Conservation (phyloP, 2,888 invertebrate species). For the Andrena marginata region DNA sequence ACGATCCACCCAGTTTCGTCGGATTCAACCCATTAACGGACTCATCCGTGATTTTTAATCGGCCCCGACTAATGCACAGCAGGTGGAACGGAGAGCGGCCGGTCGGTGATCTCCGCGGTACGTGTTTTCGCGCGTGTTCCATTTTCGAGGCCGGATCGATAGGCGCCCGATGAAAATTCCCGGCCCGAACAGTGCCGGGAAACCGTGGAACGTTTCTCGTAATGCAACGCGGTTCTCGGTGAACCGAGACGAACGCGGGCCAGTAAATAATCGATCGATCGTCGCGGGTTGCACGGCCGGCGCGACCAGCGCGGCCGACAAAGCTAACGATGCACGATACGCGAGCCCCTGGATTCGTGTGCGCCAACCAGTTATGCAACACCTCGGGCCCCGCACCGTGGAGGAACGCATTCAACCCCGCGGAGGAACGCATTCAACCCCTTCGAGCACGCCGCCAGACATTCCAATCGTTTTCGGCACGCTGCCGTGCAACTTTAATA, state of each 20-base stretch:
- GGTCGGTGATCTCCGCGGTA: slow-evolving; percentile 9
- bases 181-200: slow-evolving; percentile 23
- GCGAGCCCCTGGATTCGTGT: too few relatives aligned
- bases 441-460: too few relatives aligned
- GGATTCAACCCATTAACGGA: too few relatives aligned
- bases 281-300: background rate
- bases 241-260: slow-evolving; percentile 34
- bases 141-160: slow-evolving; percentile 50
- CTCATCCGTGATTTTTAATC: slow-evolving; percentile 18
- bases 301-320: background rate
- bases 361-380: slow-evolving; percentile 27
- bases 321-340: slow-evolving; percentile 11
- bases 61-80: slow-evolving; percentile 2
- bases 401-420: too few relatives aligned
- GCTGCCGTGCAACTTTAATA: too few relatives aligned
- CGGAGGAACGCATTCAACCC: too few relatives aligned
- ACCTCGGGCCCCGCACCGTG: slow-evolving; percentile 3
- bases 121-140: slow-evolving; percentile 38
- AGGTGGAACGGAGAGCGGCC: background rate
- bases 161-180: slow-evolving; percentile 46
- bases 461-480: too few relatives aligned
- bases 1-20: too few relatives aligned
- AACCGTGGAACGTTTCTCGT: slow-evolving; percentile 46
- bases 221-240: slow-evolving; percentile 41
- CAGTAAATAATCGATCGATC: slow-evolving; percentile 49